These are phyloP conservation scores for Eupithecia dodoneata DNA, from an alignment of 2,888 invertebrate species.

Conservation along the genomic window DNA sequence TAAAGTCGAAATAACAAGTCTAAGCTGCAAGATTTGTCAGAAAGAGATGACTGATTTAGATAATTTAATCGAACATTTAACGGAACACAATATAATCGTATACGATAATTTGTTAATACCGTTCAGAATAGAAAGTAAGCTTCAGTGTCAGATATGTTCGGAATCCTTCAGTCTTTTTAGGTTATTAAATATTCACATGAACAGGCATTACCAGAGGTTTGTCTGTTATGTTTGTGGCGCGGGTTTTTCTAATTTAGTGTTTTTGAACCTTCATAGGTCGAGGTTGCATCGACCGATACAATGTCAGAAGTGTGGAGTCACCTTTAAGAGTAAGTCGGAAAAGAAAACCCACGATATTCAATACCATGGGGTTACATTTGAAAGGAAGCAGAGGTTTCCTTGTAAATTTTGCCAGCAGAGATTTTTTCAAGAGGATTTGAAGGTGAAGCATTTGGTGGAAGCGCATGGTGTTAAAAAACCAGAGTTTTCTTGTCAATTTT, in stretches of 20 bases:
- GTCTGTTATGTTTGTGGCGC: conserved; percentile 74
- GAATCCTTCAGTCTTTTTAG: conserved; percentile 64
- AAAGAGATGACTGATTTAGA: conserved; percentile 48
- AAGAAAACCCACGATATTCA: conserved; percentile 49
- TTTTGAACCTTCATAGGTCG: conserved; percentile 68
- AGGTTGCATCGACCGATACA: conserved; percentile 58
- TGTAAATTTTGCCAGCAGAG: conserved; percentile 65
- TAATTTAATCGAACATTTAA: conserved; percentile 58
- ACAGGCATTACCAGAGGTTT: conserved; percentile 72
- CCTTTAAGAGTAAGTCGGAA: conserved; percentile 52
- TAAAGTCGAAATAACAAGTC: conserved; percentile 69
- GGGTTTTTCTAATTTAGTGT: conserved; percentile 69
- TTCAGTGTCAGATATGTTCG: conserved; percentile 68
- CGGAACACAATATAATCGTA: conserved; percentile 56
- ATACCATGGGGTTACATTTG: conserved; percentile 48
- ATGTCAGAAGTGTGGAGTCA: conserved; percentile 60
- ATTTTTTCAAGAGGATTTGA: conserved; percentile 64
- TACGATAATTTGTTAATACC: conserved; percentile 68
- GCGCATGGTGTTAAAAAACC: conserved; percentile 65
- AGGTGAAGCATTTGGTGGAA: conserved; percentile 59
- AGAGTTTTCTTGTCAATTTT: conserved; percentile 63
- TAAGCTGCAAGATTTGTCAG: conserved; percentile 67
- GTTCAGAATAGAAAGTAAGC: conserved; percentile 60
- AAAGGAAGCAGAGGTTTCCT: conserved; percentile 62
- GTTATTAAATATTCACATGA: conserved; percentile 72